Percentiles rank a stretch among this genome's conserved stretches.
Conservation (phyloP, 2,888 invertebrate species). For the Chloroclystis v-ata region DNA sequence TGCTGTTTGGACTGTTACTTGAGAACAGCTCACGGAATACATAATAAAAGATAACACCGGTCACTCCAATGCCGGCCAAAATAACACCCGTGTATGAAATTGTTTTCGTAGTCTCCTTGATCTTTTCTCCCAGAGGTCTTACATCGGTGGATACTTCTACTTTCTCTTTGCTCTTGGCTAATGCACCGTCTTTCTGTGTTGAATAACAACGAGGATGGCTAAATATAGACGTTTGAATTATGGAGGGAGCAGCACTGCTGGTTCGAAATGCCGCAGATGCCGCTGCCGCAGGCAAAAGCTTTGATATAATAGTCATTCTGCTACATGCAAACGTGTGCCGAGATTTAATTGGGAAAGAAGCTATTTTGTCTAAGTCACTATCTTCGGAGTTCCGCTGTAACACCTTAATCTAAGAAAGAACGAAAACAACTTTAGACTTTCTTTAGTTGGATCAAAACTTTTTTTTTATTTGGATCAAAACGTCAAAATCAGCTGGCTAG, state of each 20-base stretch:
- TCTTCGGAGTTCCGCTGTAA: too few species aligned
- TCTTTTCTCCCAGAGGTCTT: constrained; percentile 84
- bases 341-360: too few species aligned
- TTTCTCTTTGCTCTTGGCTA: constrained; percentile 58
- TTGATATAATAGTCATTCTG: constrained; percentile 61
- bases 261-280: constrained; percentile 35
- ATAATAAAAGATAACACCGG: constrained; percentile 88
- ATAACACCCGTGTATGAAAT: constrained; percentile 91
- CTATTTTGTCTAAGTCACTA: too few species aligned
- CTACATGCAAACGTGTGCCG: background rate
- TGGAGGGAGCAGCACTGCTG: constrained; percentile 41
- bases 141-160: constrained; percentile 77
- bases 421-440: too few species aligned
- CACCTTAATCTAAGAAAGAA: too few species aligned
- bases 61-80: constrained; percentile 87
- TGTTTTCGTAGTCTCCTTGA: constrained; percentile 94
- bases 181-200: constrained; percentile 47
- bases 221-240: constrained; percentile 42
- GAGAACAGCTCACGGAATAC: constrained; percentile 93
- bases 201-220: constrained; percentile 46
- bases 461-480: too few species aligned
- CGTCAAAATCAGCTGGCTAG: too few species aligned
- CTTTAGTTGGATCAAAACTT: too few species aligned
- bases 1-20: constrained; percentile 89
- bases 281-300: constrained; percentile 45